Evolutionary conservation across 2,888 invertebrate species (phyloP), one percentile per base, ranked within the genome.

Genomic region (Tolmerus cingulatus): DNA sequence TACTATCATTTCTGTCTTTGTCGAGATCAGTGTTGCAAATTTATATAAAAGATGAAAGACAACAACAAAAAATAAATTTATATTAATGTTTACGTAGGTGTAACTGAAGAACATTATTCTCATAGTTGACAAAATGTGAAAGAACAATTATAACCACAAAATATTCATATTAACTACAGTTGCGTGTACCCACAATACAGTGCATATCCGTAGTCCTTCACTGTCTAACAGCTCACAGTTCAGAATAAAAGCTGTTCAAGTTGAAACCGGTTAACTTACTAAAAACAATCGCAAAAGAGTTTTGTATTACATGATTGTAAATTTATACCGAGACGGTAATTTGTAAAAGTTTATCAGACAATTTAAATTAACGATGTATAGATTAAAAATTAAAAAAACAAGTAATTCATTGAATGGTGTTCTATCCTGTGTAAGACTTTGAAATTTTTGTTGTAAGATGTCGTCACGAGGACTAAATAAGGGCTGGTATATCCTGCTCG

Each of bases 1-100:
- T 82, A 66, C 82, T 82, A 82, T 82, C 57, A 57, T 82, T 82
- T 82, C 82, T 57, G 82, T 82, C 82, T 82, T 66, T 82, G 82
- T 82, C 57, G 51, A 57, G 51, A 82, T 82, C 57, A 82, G 23
- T 82, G 82, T 82, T 82, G 66, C 37, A 43, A 66, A 66, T 82
- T 82, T 82, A 37, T 82, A 82, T 51, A 30, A 23, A 78, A 43
- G 12, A 43, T 40, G 14, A 43, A 23, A 66, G 14, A 30, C 76
- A 12, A 30, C 76, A 30, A 76, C 14, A 81, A 82, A 34, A 1
- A 82, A 82, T 57, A 1, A 82, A 82, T 57, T 57, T 82, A 82
- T 57, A 82, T 57, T 57, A 82, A 82, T 82, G 82, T 82, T 82
- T 37, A 57, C 12, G 19, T 66, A 78, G 40, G 37, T n/a, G 7